Evolutionary conservation across 2,113 vertebrate genomes (phyloP), one percentile per base, ranked within the genome.

Genomic region (Cephalopholis sonnerati): DNA sequence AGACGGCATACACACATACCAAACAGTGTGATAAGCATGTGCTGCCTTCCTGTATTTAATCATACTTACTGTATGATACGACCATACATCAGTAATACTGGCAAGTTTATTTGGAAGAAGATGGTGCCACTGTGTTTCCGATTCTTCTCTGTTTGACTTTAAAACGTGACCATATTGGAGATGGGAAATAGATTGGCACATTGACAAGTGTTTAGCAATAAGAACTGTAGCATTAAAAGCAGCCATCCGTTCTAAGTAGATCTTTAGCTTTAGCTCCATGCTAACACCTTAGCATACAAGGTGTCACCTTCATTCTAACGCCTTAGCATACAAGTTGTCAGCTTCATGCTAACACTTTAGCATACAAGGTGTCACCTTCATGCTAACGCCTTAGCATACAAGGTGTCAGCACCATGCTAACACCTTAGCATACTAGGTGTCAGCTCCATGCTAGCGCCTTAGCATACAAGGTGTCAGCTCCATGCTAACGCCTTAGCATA

Each of bases 201-300:
- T n/a, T 68, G n/a, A 67, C 41, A 5, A 25, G 15, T 15, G 3
- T 74, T 58, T 39, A 58, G 69, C 41, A 51, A 59, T 11, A 50
- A 41, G 1, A 81, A 22, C 8, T 25, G 50, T 11, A 44, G 36
- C 48, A 54, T 54, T 25, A 74, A 36, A 16, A 51, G 18, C 29
- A 20, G 24, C 16, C 29, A 32, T 46, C 27, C 36, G 57, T 59
- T n/a, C 8, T 41, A 18, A n/a, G 41, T 27, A 50, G 44, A 74
- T 66, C 17, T 66, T 17, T 48, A 67, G 39, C 51, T 67, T 12
- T 58, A 18, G 24, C n/a, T 57, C 24, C 48, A 63, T 70, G 66
- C n/a, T 79, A 70, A 70, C 77, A 27, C 46, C 13, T 63, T 63
- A 79, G 67, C 77, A 22, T 53, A 41, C 27, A 24, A 18, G 58